Evolutionary conservation across 1,140 invertebrate species (phyloP), one percentile per base, ranked within the genome.

Genomic region (Drosophila mayri): DNA sequence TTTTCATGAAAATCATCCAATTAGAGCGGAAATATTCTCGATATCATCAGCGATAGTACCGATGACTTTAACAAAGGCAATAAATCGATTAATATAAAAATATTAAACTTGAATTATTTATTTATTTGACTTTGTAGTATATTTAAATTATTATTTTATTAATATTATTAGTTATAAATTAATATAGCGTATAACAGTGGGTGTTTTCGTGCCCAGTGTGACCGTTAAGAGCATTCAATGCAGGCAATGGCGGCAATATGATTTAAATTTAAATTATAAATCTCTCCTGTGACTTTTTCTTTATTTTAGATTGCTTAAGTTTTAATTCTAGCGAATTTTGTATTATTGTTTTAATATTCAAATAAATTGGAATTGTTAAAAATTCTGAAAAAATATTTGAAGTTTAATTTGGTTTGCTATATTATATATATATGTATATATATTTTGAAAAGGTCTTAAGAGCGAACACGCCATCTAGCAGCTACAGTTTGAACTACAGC

Each of bases 1-100:
- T 64, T 50, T 11, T 28, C 9, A 12, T 11, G n/a, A 32, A 30
- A 30, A 30, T 47, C 64, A 28, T 67, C 35, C 64, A 32, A 37
- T 75, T 35, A 50, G 47, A 50, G 47, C 5, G 30, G 47, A 10
- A 30, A 28, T 28, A 11, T 28, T 25, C 28, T n/a, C 46, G 25
- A 49, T 49, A 9, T 30, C 5, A 50, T 5, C 12, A 18, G 4
- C 16, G 16, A 50, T 50, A 18, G 9, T 12, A 50, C 30, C 46
- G 25, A 50, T 30, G n/a, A 30, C n/a, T 49, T 6, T 11, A 1
- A 12, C 28, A 25, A 30, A 1, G 8, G 4, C 4, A 1, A 18
- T 30, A 18, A 6, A 50, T 50, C 47, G 47, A 30, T 18, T 11
- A 0, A 7, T 18, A 11, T 0, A 5, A 5, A 10, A 28, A 10